A percentile compares a stretch with the other conserved stretches of the same genome.
phyloP scores from a whole-genome alignment of 2,113 vertebrate species.

The Peromyscus maniculatus region DNA sequence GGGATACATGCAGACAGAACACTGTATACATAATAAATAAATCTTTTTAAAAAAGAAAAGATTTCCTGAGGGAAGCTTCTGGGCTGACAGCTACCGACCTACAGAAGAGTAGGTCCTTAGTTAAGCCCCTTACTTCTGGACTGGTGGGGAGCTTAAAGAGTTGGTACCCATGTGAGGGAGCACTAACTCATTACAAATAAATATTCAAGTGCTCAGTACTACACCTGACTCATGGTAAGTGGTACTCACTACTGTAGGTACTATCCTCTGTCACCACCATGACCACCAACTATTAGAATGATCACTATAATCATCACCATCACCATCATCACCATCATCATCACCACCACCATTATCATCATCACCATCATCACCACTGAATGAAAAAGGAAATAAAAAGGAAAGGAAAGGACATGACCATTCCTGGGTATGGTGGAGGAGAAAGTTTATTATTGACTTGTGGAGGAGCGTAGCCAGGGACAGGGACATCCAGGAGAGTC shows the following conservation, averaged over 20 bases:
- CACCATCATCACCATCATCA: fast-evolving
- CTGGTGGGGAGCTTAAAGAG: background rate
- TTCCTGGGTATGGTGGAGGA: too few relatives aligned
- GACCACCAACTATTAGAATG: too few relatives aligned
- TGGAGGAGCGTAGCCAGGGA: background rate
- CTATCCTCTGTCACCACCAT: background rate
- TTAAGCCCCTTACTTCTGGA: background rate
- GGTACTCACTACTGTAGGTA: background rate
- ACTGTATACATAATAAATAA: too few relatives aligned
- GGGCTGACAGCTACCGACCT: background rate
- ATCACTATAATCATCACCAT: fast-evolving
- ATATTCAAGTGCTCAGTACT: background rate
- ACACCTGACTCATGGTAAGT: background rate
- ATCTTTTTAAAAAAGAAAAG: too few relatives aligned
- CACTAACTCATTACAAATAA: background rate
- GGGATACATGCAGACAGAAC: too few relatives aligned
- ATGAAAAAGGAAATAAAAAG: background rate
- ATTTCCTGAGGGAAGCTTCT: background rate
- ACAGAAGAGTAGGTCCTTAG: background rate
- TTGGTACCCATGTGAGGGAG: too few relatives aligned
- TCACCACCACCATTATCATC: background rate
- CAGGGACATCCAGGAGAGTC: background rate
- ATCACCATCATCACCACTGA: background rate
- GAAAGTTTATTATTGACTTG: background rate
- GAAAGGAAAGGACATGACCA: background rate